These are phyloP conservation scores for Bellardia bayeri DNA, from an alignment of 2,888 invertebrate species.

Conservation along the genomic window DNA sequence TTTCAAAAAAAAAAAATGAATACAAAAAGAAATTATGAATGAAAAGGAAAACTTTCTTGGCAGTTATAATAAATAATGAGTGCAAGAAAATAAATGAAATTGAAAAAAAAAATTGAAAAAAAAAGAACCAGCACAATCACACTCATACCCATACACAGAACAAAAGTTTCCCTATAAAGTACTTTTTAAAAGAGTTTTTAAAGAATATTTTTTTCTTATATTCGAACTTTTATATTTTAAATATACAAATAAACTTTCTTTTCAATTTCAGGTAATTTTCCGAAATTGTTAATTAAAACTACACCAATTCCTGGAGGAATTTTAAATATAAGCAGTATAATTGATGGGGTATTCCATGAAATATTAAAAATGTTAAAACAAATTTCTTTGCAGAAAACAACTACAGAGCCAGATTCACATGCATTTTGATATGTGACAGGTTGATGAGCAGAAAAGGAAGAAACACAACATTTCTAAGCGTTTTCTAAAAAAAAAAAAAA, in stretches of 20 bases:
- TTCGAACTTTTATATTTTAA: background rate
- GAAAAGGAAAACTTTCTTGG: constrained; percentile 47
- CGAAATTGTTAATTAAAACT: constrained; percentile 48
- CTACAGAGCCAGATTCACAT: too few relatives aligned
- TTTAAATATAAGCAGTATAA: background rate
- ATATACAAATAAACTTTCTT: background rate
- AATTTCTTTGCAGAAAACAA: too few relatives aligned
- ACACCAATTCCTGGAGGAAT: constrained; percentile 5
- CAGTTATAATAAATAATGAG: constrained; percentile 57
- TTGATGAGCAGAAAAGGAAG: too few relatives aligned
- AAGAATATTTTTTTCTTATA: background rate
- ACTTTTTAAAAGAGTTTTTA: constrained; percentile 13
- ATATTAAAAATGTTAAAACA: too few relatives aligned
- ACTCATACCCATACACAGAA: background rate
- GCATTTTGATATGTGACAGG: too few relatives aligned
- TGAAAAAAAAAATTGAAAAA: background rate
- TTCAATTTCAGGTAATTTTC: constrained; percentile 32
- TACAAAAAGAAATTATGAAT: constrained; percentile 11
- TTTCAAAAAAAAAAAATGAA: background rate
- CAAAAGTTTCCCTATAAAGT: constrained; percentile 17
- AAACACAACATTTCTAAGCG: too few relatives aligned
- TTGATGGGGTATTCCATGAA: too few relatives aligned
- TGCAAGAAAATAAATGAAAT: constrained; percentile 31
- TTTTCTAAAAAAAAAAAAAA: too few relatives aligned
- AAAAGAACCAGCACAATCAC: background rate